Evolutionary conservation across 2,113 vertebrate species (phyloP).

Genomic region (Corvus hawaiiensis): DNA sequence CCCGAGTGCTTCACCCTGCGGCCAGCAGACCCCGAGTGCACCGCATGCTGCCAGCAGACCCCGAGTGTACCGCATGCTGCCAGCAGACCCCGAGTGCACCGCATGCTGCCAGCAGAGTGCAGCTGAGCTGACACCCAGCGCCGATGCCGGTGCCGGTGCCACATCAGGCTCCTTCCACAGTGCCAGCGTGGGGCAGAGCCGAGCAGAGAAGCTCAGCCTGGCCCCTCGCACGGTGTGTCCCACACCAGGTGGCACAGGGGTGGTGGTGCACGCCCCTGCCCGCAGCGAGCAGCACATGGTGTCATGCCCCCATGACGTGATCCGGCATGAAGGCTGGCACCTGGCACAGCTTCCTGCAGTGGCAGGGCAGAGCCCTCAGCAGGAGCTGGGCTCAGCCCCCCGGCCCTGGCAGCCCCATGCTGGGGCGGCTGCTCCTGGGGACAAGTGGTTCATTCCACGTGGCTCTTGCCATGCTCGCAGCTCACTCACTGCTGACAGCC

Average conservation of each 20-base stretch:
- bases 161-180: accelerated
- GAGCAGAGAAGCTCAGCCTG: background rate
- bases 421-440: background rate
- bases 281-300: background rate
- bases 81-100: background rate
- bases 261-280: background rate
- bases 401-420: background rate
- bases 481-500: accelerated
- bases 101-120: accelerated
- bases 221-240: background rate
- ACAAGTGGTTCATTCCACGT: background rate
- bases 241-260: background rate
- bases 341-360: accelerated
- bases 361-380: background rate
- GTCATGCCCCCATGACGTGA: background rate
- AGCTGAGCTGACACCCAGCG: accelerated
- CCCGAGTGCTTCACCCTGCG: background rate
- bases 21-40: background rate
- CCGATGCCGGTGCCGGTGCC: accelerated
- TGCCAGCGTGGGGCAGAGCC: background rate
- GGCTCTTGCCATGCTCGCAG: background rate
- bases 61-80: accelerated
- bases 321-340: background rate
- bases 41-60: background rate
- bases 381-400: background rate